Percentiles rank a stretch among this genome's conserved stretches.
Evolutionary conservation across 2,888 invertebrate species (phyloP).

Genomic region (Tanaodytes sp.): DNA sequence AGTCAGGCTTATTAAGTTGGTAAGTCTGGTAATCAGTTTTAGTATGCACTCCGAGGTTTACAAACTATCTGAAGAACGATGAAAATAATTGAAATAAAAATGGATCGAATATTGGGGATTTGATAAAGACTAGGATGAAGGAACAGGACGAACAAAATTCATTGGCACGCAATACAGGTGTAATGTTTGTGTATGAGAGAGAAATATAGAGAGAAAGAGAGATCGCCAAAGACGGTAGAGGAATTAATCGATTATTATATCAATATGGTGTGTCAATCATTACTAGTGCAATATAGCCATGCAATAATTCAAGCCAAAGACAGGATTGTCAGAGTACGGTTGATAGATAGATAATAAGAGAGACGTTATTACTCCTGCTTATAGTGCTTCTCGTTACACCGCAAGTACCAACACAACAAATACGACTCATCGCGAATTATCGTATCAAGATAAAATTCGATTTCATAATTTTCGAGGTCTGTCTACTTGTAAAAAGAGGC

Average conservation of each 20-base stretch:
- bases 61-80: conserved; percentile 35
- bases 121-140: neutral
- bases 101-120: neutral
- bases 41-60: conserved; percentile 36
- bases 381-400: conserved; percentile 37
- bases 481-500: conserved; percentile 33
- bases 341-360: neutral
- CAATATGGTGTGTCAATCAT: conserved; percentile 47
- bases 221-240: conserved; percentile 13
- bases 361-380: conserved; percentile 30
- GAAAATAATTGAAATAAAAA: conserved; percentile 34
- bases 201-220: conserved; percentile 7
- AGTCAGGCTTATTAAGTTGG: conserved; percentile 36
- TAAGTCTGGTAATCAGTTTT: conserved; percentile 33
- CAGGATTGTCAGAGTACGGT: conserved; percentile 26
- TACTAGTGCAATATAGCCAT: conserved; percentile 42
- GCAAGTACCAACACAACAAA: conserved; percentile 50
- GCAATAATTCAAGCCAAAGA: conserved; percentile 44
- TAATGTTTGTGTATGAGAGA: neutral
- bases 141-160: neutral
- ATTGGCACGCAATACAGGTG: neutral
- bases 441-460: no score
- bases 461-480: no score
- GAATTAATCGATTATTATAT: conserved; percentile 29
- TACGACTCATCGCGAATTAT: conserved; percentile 32